Base-by-base conservation (phyloP, 2,113 vertebrate species). In the Seriola quinqueradiata region DNA sequence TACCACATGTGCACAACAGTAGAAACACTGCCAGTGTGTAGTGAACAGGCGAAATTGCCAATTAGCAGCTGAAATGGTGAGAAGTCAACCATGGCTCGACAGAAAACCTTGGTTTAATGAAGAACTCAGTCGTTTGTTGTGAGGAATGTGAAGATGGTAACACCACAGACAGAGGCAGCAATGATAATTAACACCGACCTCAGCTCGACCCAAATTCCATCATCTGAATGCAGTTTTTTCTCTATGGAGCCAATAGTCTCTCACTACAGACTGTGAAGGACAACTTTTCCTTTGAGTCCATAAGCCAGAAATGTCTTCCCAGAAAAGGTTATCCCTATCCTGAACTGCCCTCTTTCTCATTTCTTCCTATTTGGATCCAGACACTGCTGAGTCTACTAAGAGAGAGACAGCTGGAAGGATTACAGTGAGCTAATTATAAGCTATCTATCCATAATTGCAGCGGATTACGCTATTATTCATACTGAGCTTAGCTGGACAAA, bases 361-460 rank as follows among this genome's bases (percentile, higher is more conserved):
- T 77, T 75, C 54, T 70, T 77, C 70, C 79, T 82, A 36, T 87
- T 75, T 84, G 68, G 72, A 81, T 66, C 73, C 69, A 89, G 84
- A 88, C 72, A 80, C n/a, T 63, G 67, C 80, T 75, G 79, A 79
- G 80, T 83, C 68, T 75, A 72, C 77, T 61, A 66, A 79, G 82
- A 79, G 34, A 25, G 71, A 84, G 79, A 81, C 89, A 86, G 83
- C 91, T 90, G 83, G 77, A 87, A 60, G 89, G 86, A 91, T 92
- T 88, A 88, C 68, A 82, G 65, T 48, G 23, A 88, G 78, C 89
- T 93, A 92, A 92, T 91, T 92, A 88, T 91, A 79, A 83, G 58
- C 8, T 90, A 88, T 91, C 88, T 84, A 32, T 86, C 72, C 81
- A 85, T 90, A 90, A 93, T 92, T 92, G 83, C 87, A 82, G 57